phyloP scores from a whole-genome alignment of 2,113 vertebrate genomes.

The Cricetomys ansorgei region DNA sequence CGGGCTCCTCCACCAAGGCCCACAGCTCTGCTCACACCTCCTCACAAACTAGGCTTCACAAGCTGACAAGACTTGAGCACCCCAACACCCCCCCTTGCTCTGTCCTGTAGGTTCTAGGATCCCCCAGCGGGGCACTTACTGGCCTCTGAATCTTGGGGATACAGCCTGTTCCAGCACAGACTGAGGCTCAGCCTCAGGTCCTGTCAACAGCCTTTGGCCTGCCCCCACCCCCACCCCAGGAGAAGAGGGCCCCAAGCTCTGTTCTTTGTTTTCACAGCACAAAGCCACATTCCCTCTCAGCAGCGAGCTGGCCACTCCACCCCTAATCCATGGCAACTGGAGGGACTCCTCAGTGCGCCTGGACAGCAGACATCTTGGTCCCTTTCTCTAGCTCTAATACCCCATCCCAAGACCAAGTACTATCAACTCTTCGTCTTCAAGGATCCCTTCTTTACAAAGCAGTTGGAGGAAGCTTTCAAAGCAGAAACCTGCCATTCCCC shows the following conservation, averaged over 20 bases:
- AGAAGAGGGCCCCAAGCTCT: conserved; percentile 73
- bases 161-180: not conserved
- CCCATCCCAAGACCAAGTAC: not conserved
- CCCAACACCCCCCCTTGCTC: not conserved
- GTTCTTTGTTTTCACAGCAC: conserved; percentile 82
- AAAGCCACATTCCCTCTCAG: conserved; percentile 77
- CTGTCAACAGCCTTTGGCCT: conserved; percentile 51
- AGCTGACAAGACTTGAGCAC: too few species aligned
- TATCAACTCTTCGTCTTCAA: not conserved
- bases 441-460: too few species aligned
- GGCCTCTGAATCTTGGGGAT: not conserved
- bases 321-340: conserved; percentile 56
- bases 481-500: not conserved
- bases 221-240: conserved; percentile 9
- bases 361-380: not conserved
- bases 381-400: not conserved
- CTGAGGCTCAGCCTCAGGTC: not conserved
- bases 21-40: not conserved
- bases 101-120: not conserved
- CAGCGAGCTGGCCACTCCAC: conserved; percentile 24
- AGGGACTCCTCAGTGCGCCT: conserved; percentile 21
- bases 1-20: not conserved
- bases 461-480: not conserved
- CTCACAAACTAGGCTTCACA: not conserved
- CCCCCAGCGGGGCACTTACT: not conserved